Evolutionary conservation across 92 coral and sea anemone species (phyloP).

Genomic region (Palythoa caribaeorum): DNA sequence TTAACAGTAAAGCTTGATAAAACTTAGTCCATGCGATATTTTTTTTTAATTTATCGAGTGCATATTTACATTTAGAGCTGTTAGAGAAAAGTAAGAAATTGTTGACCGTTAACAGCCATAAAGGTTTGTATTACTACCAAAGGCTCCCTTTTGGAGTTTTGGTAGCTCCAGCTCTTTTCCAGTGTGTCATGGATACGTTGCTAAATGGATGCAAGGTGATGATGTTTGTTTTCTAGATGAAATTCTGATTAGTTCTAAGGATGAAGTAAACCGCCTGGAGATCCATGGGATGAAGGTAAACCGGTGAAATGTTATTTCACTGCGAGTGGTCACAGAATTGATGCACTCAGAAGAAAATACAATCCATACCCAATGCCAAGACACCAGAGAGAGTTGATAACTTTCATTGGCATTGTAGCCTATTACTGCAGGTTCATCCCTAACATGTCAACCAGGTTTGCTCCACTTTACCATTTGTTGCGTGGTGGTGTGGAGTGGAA

Average conservation of each 20-base stretch:
- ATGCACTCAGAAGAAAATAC: not conserved
- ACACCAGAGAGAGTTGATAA: not conserved
- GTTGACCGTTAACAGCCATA: not conserved
- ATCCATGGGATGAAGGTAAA: not conserved
- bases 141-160: conserved; percentile 14
- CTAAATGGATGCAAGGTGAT: not conserved
- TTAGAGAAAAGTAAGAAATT: not conserved
- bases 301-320: conserved; percentile 13
- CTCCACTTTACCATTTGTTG: conserved; percentile 51
- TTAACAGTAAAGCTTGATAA: too few species aligned
- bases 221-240: not conserved
- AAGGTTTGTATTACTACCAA: not conserved
- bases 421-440: conserved; percentile 32
- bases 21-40: too few species aligned
- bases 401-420: not conserved
- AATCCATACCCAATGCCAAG: not conserved
- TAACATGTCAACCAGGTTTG: conserved; percentile 45
- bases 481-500: conserved; percentile 41
- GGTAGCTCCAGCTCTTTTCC: not conserved
- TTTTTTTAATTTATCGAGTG: not conserved
- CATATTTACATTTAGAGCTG: not conserved
- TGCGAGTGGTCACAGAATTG: conserved; percentile 18
- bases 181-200: not conserved
- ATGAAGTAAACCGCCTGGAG: conserved; percentile 15
- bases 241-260: not conserved